phyloP scores from a whole-genome alignment of 2,888 invertebrate genomes.

The Choreutis nemorana region DNA sequence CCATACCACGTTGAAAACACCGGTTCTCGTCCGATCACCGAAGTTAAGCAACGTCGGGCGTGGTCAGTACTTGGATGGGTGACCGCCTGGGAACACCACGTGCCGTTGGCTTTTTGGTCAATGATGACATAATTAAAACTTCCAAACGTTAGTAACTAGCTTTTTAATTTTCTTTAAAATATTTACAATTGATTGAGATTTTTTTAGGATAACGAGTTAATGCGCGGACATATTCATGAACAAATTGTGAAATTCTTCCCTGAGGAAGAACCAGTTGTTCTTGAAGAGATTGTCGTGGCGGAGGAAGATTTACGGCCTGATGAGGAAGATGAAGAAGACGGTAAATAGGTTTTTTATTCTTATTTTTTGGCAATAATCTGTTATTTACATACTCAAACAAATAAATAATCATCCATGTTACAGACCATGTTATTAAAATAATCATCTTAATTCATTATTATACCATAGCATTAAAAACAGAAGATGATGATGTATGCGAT shows the following conservation, averaged over 20 bases:
- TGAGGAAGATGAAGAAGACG: slow-evolving; percentile 30
- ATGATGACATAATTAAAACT: too few relatives aligned
- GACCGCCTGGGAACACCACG: slow-evolving; percentile 16
- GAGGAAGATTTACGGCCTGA: slow-evolving; percentile 32
- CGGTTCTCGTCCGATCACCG: slow-evolving; percentile 17
- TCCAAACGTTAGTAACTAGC: too few relatives aligned
- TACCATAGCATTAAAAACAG: background rate
- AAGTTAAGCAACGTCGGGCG: slow-evolving; percentile 16
- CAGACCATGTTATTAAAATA: background rate
- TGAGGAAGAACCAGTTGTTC: slow-evolving; percentile 50
- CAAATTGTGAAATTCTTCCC: slow-evolving; percentile 70
- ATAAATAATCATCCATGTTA: background rate
- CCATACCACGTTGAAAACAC: slow-evolving; percentile 16
- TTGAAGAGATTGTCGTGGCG: slow-evolving; percentile 46
- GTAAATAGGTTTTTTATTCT: too few relatives aligned
- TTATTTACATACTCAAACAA: background rate
- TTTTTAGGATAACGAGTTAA: slow-evolving; percentile 74
- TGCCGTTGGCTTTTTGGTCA: too few relatives aligned
- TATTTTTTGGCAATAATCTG: too few relatives aligned
- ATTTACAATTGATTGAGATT: too few relatives aligned
- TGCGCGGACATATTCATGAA: slow-evolving; percentile 66
- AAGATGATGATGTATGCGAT: too few relatives aligned
- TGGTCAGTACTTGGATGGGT: slow-evolving; percentile 15
- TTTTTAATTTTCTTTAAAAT: too few relatives aligned
- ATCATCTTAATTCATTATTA: background rate